Evolutionary conservation across 2,888 invertebrate genomes (phyloP).

Genomic region (Clivina fossor): DNA sequence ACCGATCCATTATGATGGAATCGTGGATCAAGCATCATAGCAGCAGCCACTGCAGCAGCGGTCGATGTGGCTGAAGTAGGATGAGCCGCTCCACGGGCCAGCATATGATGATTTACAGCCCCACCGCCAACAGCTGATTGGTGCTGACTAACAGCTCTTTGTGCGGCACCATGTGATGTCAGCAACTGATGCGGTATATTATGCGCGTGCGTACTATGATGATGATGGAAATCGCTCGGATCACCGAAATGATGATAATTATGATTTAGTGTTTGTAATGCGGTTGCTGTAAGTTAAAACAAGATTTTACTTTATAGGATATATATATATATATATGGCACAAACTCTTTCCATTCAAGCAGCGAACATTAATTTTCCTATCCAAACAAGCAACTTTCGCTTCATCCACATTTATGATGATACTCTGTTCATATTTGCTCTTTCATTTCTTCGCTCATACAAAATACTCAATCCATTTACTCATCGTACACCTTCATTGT

Average conservation of each 20-base stretch:
- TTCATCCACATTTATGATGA: too few species aligned
- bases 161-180: slow-evolving; percentile 46
- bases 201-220: slow-evolving; percentile 48
- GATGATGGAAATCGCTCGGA: slow-evolving; percentile 51
- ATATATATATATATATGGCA: too few species aligned
- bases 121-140: slow-evolving; percentile 48
- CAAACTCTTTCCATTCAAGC: too few species aligned
- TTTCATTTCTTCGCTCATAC: too few species aligned
- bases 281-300: slow-evolving; percentile 40
- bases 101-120: slow-evolving; percentile 52
- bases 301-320: too few species aligned
- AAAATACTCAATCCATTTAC: too few species aligned
- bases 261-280: slow-evolving; percentile 47
- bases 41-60: slow-evolving; percentile 54
- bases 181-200: slow-evolving; percentile 52
- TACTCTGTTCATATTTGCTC: too few species aligned
- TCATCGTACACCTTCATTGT: too few species aligned
- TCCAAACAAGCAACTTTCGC: too few species aligned
- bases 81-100: slow-evolving; percentile 38
- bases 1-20: slow-evolving; percentile 55
- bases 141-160: slow-evolving; percentile 47
- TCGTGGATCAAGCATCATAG: slow-evolving; percentile 56
- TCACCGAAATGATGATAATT: slow-evolving; percentile 53
- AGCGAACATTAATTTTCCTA: too few species aligned
- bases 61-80: slow-evolving; percentile 52